These are phyloP conservation scores for Pyralis farinalis DNA, from an alignment of 2,888 invertebrate species.

Conservation along the genomic window DNA sequence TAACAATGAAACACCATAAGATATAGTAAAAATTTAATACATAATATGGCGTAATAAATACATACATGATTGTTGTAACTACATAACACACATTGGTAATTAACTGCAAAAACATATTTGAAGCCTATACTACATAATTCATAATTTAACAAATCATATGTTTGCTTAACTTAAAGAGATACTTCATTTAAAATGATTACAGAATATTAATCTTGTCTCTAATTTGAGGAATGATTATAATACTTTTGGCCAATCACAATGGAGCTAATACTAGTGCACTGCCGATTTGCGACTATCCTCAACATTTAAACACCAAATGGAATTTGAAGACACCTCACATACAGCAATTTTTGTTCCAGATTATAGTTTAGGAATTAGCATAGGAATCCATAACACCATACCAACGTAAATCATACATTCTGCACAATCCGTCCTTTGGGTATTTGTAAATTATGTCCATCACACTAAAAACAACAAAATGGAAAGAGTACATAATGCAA, in stretches of 20 bases:
- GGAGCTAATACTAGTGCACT: too few relatives aligned
- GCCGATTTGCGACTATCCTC: too few relatives aligned
- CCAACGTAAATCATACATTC: too few relatives aligned
- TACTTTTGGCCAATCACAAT: constrained; percentile 22
- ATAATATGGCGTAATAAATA: constrained; percentile 54
- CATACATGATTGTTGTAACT: constrained; percentile 60
- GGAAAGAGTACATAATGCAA: too few relatives aligned
- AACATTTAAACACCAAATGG: too few relatives aligned
- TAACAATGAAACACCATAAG: constrained; percentile 22
- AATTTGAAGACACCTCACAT: too few relatives aligned
- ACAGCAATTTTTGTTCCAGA: too few relatives aligned
- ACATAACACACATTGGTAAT: constrained; percentile 32
- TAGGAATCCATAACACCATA: too few relatives aligned
- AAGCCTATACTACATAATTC: constrained; percentile 24
- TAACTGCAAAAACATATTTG: constrained; percentile 10
- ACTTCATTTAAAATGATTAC: constrained; percentile 42
- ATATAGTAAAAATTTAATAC: constrained; percentile 35
- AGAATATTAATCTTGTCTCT: constrained; percentile 24
- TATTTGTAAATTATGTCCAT: too few relatives aligned
- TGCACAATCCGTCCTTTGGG: too few relatives aligned
- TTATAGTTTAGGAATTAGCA: too few relatives aligned
- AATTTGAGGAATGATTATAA: constrained; percentile 30
- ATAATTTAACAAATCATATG: constrained; percentile 44
- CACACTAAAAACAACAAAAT: too few relatives aligned
- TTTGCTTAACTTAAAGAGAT: constrained; percentile 33